Conservation (phyloP, 2,113 vertebrate genomes). For the Gnathonemus echidnorhynchus region DNA sequence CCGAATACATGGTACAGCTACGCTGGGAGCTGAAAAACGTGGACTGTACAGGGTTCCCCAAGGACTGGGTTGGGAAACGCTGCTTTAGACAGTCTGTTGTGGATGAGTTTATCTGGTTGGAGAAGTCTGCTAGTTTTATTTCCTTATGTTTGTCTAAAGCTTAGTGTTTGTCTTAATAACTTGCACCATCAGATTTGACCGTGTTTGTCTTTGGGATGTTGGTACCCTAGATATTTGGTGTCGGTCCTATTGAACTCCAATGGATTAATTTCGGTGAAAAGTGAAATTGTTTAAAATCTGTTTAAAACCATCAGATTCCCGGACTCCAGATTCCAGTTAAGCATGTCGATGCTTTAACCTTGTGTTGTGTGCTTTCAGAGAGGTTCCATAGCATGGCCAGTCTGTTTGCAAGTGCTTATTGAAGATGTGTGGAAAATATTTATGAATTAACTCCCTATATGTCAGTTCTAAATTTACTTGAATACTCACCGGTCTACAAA, state of each 20-base stretch:
- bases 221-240: too few relatives aligned
- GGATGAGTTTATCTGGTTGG: background rate
- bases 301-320: background rate
- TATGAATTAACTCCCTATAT: background rate
- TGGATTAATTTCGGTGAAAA: background rate
- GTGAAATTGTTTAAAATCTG: background rate
- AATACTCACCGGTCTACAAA: background rate
- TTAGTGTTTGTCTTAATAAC: background rate
- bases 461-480: background rate
- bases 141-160: background rate
- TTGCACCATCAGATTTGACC: background rate
- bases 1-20: too few relatives aligned
- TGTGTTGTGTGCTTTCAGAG: background rate
- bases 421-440: background rate
- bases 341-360: background rate
- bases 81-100: background rate
- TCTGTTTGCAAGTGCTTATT: background rate
- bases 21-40: too few relatives aligned
- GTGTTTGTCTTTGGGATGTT: background rate
- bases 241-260: background rate
- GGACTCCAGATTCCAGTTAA: background rate
- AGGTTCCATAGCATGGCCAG: background rate
- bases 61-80: too few relatives aligned
- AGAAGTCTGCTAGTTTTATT: background rate
- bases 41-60: too few relatives aligned